Base-by-base conservation (phyloP, 2,888 invertebrate genomes). In the Diplolepis rosae region DNA sequence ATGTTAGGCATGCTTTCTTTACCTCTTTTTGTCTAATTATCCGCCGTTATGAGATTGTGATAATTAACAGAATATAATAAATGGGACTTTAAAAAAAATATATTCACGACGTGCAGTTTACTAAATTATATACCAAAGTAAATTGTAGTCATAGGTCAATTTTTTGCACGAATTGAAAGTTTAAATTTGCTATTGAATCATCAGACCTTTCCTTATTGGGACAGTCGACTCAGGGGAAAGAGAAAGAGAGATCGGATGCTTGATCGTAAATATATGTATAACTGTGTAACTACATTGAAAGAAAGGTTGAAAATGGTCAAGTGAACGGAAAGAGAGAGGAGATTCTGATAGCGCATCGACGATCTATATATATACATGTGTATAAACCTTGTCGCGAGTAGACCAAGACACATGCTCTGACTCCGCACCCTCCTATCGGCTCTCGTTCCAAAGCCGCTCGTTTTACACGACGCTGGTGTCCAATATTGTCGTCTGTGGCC, bases 391-490 rank as follows among this genome's bases (percentile, higher is more conserved):
- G 70, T 73, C 65, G 56, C 54, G 68, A 69, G 32, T 69, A 48
- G 54, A 54, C 56, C 50, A 45, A 69, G 71, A 74, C 71, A 74
- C 72, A 72, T 72, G 69, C 69, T 69, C 65, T 11, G 65, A 48
- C 30, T 45, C 45, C 13, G 65, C 56, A 69, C 51, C 70, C 68
- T 50, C 61, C 70, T 71, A 69, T 69, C 69, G 69, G 67, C 54
- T 71, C 67, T 71, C 70, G 68, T 72, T 69, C 72, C 67, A 42
- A 65, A 70, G 73, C 50, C 65, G 72, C 72, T 72, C 73, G 76
- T 73, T 75, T 71, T 75, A 73, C 75, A 76, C 68, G 76, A 74
- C 72, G 68, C 72, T 74, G 73, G 72, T 75, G 72, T 75, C 72
- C 72, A 71, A 75, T 75, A 75, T 73, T 73, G 75, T 73, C 75